phyloP scores from a whole-genome alignment of 2,888 invertebrate genomes.

The Pheosia tremula region DNA sequence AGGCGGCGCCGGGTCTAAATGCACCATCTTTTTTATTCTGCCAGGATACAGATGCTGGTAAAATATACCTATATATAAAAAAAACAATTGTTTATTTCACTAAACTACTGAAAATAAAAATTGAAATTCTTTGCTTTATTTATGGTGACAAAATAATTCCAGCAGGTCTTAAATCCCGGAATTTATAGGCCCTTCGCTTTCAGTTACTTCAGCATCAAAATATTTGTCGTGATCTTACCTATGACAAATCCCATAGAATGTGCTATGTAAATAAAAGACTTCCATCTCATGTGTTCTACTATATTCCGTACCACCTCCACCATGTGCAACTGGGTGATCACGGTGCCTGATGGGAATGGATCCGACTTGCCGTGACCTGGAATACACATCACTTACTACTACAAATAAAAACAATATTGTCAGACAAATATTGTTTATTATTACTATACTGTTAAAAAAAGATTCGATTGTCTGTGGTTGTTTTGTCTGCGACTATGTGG shows the following conservation, averaged over 20 bases:
- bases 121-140: no score
- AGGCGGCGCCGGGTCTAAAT: conserved; percentile 52
- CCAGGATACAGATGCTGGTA: conserved; percentile 74
- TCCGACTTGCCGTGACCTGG: conserved; percentile 78
- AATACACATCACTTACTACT: conserved; percentile 7
- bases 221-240: conserved; percentile 27
- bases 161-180: no score
- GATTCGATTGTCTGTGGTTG: no score
- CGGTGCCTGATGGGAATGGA: conserved; percentile 49
- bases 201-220: no score
- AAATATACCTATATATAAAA: conserved; percentile 45
- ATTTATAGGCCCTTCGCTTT: no score
- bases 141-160: no score
- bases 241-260: conserved; percentile 51
- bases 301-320: conserved; percentile 44
- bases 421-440: no score
- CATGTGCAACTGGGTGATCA: conserved; percentile 41
- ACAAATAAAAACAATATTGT: conserved; percentile 38
- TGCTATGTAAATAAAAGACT: conserved; percentile 37
- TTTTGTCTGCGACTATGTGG: no score
- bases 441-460: no score
- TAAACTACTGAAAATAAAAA: no score
- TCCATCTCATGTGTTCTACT: conserved; percentile 40
- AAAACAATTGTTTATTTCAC: no score
- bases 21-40: conserved; percentile 75